A percentile compares a stretch with the other conserved stretches of the same genome.
phyloP scores from a whole-genome alignment of 2,797 vertebrate species.

The Lithobates sylvaticus region DNA sequence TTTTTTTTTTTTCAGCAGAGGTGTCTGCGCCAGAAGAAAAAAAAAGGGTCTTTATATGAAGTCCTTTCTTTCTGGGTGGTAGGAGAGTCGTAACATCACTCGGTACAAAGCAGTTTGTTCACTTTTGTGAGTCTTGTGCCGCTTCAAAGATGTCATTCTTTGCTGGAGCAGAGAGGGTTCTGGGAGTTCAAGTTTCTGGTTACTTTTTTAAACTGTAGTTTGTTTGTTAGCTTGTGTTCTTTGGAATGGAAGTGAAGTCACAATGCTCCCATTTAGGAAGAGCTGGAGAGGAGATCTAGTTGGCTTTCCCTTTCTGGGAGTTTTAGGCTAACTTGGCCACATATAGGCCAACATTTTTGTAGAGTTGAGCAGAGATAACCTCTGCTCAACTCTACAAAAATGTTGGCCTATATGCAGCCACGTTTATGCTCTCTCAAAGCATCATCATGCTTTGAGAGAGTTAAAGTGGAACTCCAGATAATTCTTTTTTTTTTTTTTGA shows the following conservation, averaged over 20 bases:
- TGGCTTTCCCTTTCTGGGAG: too few relatives aligned
- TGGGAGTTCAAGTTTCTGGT: background rate
- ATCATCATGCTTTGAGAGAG: too few relatives aligned
- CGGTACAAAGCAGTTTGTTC: conserved; percentile 13
- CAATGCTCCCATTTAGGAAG: background rate
- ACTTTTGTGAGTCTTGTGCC: conserved; percentile 5
- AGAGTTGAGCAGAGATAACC: too few relatives aligned
- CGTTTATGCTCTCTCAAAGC: too few relatives aligned
- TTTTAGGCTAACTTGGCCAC: too few relatives aligned
- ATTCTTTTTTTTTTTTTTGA: too few relatives aligned
- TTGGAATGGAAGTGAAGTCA: background rate
- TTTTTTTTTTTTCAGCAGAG: conserved; percentile 20
- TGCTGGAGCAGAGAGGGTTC: background rate
- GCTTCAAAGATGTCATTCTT: conserved; percentile 16
- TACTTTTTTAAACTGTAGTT: background rate
- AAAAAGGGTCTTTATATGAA: conserved; percentile 26
- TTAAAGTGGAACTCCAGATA: too few relatives aligned
- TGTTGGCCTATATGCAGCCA: too few relatives aligned
- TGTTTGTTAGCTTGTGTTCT: conserved; percentile 12
- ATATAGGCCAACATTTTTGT: too few relatives aligned
- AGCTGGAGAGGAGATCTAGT: background rate
- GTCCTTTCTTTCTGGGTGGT: background rate
- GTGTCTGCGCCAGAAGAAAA: conserved; percentile 29
- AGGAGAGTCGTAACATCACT: background rate
- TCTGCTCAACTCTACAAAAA: too few relatives aligned